A percentile compares a stretch with the other conserved stretches of the same genome.
phyloP scores from a whole-genome alignment of 2,797 vertebrate species.

The Crenuchus spilurus region DNA sequence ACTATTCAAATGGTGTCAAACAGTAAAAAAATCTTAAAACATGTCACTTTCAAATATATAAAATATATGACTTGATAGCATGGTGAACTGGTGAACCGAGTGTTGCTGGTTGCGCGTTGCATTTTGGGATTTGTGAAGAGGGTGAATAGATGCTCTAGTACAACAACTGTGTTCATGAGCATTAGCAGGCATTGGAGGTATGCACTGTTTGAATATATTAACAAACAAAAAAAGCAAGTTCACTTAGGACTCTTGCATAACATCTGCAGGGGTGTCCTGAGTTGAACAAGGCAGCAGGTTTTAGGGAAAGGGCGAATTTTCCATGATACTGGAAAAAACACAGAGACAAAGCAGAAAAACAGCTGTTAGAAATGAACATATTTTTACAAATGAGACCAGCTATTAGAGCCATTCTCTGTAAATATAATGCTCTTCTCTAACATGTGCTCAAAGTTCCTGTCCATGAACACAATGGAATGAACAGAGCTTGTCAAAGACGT shows the following conservation, averaged over 20 bases:
- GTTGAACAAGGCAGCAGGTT: background rate
- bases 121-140: no score
- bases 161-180: no score
- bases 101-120: no score
- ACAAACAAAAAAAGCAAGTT: background rate
- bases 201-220: no score
- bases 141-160: no score
- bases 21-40: no score
- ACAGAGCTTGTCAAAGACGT: conserved; percentile 3
- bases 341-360: background rate
- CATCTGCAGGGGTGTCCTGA: background rate
- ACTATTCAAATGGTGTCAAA: no score
- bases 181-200: no score
- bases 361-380: conserved; percentile 2
- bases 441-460: background rate
- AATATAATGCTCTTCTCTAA: background rate
- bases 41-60: no score
- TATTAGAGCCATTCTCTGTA: background rate
- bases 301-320: background rate
- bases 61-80: no score
- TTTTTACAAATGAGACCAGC: background rate
- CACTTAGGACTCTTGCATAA: conserved; percentile 11
- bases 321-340: background rate
- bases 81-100: no score
- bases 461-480: conserved; percentile 20